These are phyloP conservation scores for Aplodontia rufa DNA, from an alignment of 2,113 vertebrate genomes.

Conservation along the genomic window DNA sequence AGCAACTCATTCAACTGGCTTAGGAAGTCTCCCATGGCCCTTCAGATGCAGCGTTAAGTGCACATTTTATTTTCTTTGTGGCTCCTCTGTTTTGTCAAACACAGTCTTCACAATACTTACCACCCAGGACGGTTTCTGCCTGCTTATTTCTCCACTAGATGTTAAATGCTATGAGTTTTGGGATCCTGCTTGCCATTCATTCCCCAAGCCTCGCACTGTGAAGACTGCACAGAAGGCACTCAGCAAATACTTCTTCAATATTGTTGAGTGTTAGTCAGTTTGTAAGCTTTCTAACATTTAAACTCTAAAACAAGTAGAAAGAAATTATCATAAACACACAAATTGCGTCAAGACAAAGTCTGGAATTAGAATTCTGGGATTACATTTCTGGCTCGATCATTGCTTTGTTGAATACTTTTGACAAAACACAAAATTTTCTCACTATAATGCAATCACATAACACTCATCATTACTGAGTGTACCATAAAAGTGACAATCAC, in stretches of 20 bases:
- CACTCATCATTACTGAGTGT: neutral
- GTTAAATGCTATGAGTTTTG: neutral
- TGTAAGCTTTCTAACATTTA: constrained; percentile 12
- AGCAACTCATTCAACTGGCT: neutral
- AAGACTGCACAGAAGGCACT: neutral
- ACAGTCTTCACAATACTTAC: no score
- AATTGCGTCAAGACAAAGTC: constrained; percentile 5
- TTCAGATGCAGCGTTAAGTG: neutral
- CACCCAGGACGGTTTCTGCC: neutral
- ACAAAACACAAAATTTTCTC: constrained; percentile 48
- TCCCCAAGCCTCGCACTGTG: neutral
- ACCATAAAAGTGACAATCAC: constrained; percentile 5
- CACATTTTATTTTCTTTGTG: neutral
- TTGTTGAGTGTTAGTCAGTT: neutral
- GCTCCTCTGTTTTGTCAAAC: neutral
- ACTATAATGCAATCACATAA: neutral
- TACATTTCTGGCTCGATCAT: constrained; percentile 17
- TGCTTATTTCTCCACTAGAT: neutral
- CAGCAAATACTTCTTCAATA: neutral
- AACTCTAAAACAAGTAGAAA: constrained; percentile 33
- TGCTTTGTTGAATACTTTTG: constrained; percentile 23
- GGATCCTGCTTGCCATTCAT: neutral
- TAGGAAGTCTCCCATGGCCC: neutral
- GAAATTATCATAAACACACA: constrained; percentile 18
- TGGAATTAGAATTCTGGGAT: constrained; percentile 30